Evolutionary conservation across 2,113 vertebrate genomes (phyloP).

Genomic region (Callochromis pleurospilus): DNA sequence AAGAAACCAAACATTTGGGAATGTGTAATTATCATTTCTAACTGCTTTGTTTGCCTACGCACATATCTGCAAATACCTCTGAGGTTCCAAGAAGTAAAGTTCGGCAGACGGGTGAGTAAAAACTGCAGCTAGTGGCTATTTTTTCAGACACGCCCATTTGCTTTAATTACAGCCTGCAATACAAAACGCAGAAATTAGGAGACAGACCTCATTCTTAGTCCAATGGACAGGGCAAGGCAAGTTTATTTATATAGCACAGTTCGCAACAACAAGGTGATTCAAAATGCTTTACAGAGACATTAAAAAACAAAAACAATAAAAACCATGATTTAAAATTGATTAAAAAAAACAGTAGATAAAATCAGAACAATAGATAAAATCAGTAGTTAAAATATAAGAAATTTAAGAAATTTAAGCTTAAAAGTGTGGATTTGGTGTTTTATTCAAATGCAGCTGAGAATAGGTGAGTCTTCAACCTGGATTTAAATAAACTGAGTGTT

Average conservation of each 20-base stretch:
- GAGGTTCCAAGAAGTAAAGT: conserved; percentile 28
- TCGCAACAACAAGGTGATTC: not conserved
- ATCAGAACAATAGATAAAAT: not conserved
- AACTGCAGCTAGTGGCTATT: not conserved
- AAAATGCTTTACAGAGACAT: not conserved
- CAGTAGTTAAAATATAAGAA: not conserved
- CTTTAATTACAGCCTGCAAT: not conserved
- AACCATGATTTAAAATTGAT: not conserved
- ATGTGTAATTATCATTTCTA: conserved; percentile 26
- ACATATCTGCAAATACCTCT: conserved; percentile 10
- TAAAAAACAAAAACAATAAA: not conserved
- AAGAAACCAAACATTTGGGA: conserved; percentile 52
- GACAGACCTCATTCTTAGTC: not conserved
- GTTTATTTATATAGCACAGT: not conserved
- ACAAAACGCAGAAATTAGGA: not conserved
- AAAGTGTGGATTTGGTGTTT: not conserved
- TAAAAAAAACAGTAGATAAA: not conserved
- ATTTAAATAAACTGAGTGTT: not conserved
- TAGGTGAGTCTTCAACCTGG: not conserved
- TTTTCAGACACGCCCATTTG: not conserved
- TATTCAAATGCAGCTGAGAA: not conserved
- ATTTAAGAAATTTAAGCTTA: not conserved
- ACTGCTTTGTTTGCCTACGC: conserved; percentile 28
- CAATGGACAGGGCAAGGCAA: not conserved
- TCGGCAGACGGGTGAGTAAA: conserved; percentile 21